These are phyloP conservation scores for Heliothis subflexa DNA, from an alignment of 1,140 invertebrate species.

Conservation along the genomic window DNA sequence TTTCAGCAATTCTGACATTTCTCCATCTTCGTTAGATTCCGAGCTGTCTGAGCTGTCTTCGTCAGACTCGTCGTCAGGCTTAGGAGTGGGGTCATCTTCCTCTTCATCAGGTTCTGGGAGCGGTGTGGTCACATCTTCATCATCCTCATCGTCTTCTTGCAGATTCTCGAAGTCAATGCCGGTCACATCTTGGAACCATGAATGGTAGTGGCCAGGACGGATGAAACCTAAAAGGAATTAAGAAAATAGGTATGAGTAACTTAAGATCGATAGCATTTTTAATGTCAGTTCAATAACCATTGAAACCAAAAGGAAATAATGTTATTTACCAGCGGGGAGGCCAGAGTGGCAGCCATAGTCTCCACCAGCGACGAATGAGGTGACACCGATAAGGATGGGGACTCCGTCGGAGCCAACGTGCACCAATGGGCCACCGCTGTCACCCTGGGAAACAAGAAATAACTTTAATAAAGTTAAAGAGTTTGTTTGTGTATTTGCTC, in stretches of 20 bases:
- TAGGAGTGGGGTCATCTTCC: neutral
- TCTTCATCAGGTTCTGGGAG: neutral
- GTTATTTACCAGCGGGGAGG: slow-evolving; percentile 79
- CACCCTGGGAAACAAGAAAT: slow-evolving; percentile 68
- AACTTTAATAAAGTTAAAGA: neutral
- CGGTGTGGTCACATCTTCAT: slow-evolving; percentile 40
- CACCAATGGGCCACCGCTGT: slow-evolving; percentile 86
- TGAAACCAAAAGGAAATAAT: neutral
- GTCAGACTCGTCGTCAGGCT: slow-evolving; percentile 20
- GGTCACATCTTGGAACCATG: slow-evolving; percentile 66
- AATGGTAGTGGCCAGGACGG: slow-evolving; percentile 70
- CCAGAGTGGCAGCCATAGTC: slow-evolving; percentile 84
- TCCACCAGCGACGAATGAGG: slow-evolving; percentile 83
- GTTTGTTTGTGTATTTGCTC: too few species aligned
- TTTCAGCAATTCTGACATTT: slow-evolving; percentile 67
- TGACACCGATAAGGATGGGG: slow-evolving; percentile 82
- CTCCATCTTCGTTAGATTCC: slow-evolving; percentile 55
- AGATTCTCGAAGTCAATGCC: slow-evolving; percentile 74
- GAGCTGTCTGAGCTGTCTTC: slow-evolving; percentile 56
- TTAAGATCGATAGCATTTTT: too few species aligned
- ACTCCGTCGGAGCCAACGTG: slow-evolving; percentile 65
- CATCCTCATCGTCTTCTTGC: slow-evolving; percentile 52
- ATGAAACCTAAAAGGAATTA: slow-evolving; percentile 65
- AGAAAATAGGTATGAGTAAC: neutral
- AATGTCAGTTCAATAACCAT: too few species aligned